Conservation (phyloP, 2,888 invertebrate species). For the Ennomos fuscantarius region DNA sequence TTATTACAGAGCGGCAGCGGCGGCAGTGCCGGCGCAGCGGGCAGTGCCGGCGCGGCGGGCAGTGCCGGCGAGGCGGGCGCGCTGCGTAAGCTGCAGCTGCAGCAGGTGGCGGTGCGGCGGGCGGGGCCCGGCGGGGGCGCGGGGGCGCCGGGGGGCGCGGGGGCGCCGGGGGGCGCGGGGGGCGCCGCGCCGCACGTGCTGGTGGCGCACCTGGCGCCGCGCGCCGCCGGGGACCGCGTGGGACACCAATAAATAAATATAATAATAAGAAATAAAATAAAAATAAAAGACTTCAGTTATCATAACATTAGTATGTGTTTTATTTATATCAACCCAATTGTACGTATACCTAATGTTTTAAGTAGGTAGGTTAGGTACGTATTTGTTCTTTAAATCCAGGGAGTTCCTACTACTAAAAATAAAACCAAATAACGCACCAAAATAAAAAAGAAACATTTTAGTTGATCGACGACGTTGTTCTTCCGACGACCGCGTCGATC, state of each 20-base stretch:
- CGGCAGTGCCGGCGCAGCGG: constrained; percentile 73
- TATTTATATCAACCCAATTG: constrained; percentile 24
- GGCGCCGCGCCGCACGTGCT: constrained; percentile 63
- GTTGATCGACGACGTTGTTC: too few species aligned
- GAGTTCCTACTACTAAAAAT: too few species aligned
- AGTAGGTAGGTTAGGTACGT: too few species aligned
- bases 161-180: constrained; percentile 76
- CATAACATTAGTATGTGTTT: neutral
- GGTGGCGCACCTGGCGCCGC: constrained; percentile 61
- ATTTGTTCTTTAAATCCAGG: too few species aligned
- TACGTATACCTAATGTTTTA: too few species aligned
- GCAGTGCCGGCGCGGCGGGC: constrained; percentile 54
- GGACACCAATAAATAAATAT: too few species aligned
- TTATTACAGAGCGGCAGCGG: constrained; percentile 61
- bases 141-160: constrained; percentile 32
- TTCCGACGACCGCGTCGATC: too few species aligned
- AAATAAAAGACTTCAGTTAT: constrained; percentile 12
- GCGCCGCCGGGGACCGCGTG: constrained; percentile 50
- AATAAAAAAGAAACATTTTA: too few species aligned
- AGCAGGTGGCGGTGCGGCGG: constrained; percentile 59
- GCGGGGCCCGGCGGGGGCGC: constrained; percentile 39
- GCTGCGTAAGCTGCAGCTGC: constrained; percentile 57
- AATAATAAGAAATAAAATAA: too few species aligned
- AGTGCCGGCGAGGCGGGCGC: constrained; percentile 44
- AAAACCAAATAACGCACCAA: too few species aligned